These are phyloP conservation scores for Coendou prehensilis DNA, from an alignment of 2,797 vertebrate genomes.

Conservation along the genomic window DNA sequence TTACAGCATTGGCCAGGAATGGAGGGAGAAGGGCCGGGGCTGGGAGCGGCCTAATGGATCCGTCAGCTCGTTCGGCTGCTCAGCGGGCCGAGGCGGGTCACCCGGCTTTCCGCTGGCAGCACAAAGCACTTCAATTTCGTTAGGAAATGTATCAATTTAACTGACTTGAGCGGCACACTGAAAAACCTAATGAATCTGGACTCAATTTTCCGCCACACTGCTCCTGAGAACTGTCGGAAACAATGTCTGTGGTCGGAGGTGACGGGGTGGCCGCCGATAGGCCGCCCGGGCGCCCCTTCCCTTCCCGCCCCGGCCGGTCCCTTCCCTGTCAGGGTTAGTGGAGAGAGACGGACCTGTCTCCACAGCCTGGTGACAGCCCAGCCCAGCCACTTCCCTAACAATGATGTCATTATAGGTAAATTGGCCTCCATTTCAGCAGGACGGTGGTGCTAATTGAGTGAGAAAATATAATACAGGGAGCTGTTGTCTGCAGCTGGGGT, in stretches of 20 bases:
- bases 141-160: slow-evolving; percentile 99
- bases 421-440: slow-evolving; percentile 99
- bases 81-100: slow-evolving; percentile 99
- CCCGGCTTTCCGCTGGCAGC: slow-evolving; percentile 99
- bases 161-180: slow-evolving; percentile 99
- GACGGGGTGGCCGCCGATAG: slow-evolving; percentile 94
- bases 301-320: slow-evolving; percentile 56
- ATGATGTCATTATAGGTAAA: slow-evolving; percentile 99
- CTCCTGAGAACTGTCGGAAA: slow-evolving; percentile 98
- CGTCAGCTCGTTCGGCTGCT: slow-evolving; percentile 99
- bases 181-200: slow-evolving; percentile 99
- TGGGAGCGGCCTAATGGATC: slow-evolving; percentile 99
- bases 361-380: slow-evolving; percentile 94
- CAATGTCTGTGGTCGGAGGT: slow-evolving; percentile 98
- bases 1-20: slow-evolving; percentile 99
- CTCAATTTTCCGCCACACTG: slow-evolving; percentile 99
- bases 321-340: slow-evolving; percentile 90
- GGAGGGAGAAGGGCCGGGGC: slow-evolving; percentile 95
- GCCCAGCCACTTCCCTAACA: slow-evolving; percentile 97
- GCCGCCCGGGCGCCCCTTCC: slow-evolving; percentile 91
- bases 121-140: slow-evolving; percentile 99
- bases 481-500: slow-evolving; percentile 97
- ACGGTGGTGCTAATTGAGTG: slow-evolving; percentile 99
- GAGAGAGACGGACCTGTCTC: slow-evolving; percentile 92
- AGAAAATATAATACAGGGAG: slow-evolving; percentile 99